phyloP scores from a whole-genome alignment of 2,888 invertebrate species.

The Falcaria lacertinaria region DNA sequence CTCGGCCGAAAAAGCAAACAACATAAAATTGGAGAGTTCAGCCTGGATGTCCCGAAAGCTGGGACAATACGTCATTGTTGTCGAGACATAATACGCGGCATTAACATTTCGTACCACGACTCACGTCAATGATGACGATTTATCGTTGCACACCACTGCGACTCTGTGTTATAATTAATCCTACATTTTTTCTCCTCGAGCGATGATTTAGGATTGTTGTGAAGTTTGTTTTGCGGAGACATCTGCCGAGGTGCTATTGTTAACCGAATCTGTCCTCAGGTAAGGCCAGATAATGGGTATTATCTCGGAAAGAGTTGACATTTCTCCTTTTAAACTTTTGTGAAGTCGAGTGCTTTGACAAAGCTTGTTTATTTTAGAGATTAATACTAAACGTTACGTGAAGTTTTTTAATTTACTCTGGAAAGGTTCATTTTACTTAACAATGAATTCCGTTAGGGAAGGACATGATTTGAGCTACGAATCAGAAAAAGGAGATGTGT shows the following conservation, averaged over 20 bases:
- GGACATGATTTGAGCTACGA: too few species aligned
- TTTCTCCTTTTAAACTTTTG: conserved; percentile 65
- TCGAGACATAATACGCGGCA: conserved; percentile 68
- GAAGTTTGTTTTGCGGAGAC: conserved; percentile 75
- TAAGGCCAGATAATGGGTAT: conserved; percentile 70
- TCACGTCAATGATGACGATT: conserved; percentile 76
- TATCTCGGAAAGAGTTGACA: conserved; percentile 73
- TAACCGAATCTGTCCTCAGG: conserved; percentile 59
- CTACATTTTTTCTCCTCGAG: conserved; percentile 47
- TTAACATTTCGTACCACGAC: conserved; percentile 74
- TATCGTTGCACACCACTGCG: conserved; percentile 60
- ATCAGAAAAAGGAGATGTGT: too few species aligned
- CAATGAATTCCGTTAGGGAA: too few species aligned
- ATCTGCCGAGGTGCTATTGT: conserved; percentile 71
- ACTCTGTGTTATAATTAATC: conserved; percentile 58
- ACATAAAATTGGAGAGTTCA: conserved; percentile 51
- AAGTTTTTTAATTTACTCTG: conserved; percentile 28
- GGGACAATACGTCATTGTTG: conserved; percentile 74
- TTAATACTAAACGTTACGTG: conserved; percentile 46
- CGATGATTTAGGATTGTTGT: conserved; percentile 65
- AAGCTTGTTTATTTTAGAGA: conserved; percentile 62
- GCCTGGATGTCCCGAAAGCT: conserved; percentile 54
- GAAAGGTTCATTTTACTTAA: background rate
- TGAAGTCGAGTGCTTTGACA: conserved; percentile 68
- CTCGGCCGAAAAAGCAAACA: conserved; percentile 41